Percentiles rank a stretch among this genome's conserved stretches.
Evolutionary conservation across 2,888 invertebrate species (phyloP).

Genomic region (Lasioglossum lativentre): DNA sequence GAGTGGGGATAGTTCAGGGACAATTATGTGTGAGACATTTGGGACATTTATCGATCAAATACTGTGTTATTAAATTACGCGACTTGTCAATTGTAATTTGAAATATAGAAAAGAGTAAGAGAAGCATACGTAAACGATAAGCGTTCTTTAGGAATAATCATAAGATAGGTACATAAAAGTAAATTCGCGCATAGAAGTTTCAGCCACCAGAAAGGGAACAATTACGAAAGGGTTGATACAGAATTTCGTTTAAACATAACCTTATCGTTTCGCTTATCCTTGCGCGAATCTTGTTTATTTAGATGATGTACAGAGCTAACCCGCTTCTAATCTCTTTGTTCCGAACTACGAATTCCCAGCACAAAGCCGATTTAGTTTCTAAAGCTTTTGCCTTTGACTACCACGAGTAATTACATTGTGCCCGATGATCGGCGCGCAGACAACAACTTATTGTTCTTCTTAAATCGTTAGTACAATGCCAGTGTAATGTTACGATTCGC

Average conservation of each 20-base stretch:
- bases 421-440: not conserved
- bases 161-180: no score
- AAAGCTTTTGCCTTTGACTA: constrained; percentile 20
- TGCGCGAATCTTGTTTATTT: not conserved
- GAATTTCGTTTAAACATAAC: not conserved
- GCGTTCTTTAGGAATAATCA: not conserved
- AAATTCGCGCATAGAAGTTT: not conserved
- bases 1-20: no score
- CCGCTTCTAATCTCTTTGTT: constrained; percentile 10
- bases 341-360: constrained; percentile 8
- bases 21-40: no score
- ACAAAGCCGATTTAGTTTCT: constrained; percentile 28
- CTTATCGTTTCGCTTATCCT: not conserved
- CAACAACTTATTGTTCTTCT: not conserved
- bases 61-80: no score
- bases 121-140: not conserved
- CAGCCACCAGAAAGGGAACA: not conserved
- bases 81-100: not conserved
- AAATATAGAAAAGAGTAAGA: not conserved
- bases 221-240: not conserved
- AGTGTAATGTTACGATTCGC: no score
- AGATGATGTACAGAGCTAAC: not conserved
- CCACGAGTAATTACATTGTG: not conserved
- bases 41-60: no score
- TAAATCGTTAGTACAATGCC: no score